These are phyloP conservation scores for Psephotus haematonotus DNA, from an alignment of 2,113 vertebrate genomes.

Conservation along the genomic window DNA sequence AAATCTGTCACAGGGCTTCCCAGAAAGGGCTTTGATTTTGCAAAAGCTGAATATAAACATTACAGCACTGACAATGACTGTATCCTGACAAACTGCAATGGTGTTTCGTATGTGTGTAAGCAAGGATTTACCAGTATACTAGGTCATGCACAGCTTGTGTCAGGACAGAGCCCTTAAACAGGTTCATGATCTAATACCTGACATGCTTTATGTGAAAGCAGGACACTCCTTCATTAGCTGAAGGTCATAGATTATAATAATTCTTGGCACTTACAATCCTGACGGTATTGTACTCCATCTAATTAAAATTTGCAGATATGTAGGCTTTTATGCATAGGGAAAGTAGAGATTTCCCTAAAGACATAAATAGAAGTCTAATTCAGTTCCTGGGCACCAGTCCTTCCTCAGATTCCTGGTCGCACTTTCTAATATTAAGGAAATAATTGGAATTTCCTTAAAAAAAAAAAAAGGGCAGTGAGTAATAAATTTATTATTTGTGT, in stretches of 20 bases:
- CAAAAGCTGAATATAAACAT: not conserved
- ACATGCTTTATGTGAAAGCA: not conserved
- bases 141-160: not conserved
- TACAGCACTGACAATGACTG: not conserved
- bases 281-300: conserved; percentile 16
- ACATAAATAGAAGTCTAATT: not conserved
- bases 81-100: fast-evolving
- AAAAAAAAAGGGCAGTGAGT: not conserved
- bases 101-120: not conserved
- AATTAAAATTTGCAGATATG: conserved; percentile 11
- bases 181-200: not conserved
- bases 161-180: not conserved
- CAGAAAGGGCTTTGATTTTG: not conserved
- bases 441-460: not conserved
- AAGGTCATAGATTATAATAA: conserved; percentile 44
- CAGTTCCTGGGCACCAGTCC: not conserved
- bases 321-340: not conserved
- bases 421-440: not conserved
- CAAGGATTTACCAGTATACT: not conserved
- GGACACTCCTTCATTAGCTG: conserved; percentile 28
- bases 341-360: conserved; percentile 32
- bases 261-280: conserved; percentile 15
- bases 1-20: not conserved
- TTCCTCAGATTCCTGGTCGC: not conserved
- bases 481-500: not conserved